These are phyloP conservation scores for Himantopus leucocephalus DNA, from an alignment of 2,113 vertebrate genomes.

Conservation along the genomic window DNA sequence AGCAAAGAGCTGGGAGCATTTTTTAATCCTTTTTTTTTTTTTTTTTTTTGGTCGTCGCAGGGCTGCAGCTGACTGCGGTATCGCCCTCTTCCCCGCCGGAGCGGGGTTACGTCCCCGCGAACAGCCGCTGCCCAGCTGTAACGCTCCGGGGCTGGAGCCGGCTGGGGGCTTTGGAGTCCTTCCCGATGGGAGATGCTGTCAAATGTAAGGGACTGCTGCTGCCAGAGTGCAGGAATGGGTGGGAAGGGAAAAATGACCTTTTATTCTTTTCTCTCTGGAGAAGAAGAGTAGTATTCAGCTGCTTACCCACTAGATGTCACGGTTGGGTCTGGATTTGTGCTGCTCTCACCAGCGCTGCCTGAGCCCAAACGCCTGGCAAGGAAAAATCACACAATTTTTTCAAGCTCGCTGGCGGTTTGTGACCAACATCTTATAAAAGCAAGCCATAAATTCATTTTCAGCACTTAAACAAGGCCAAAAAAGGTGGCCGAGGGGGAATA, in stretches of 20 bases:
- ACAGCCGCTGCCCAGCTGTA: background rate
- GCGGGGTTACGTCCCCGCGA: background rate
- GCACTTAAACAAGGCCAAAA: background rate
- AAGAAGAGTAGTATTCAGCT: background rate
- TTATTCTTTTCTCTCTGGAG: no score
- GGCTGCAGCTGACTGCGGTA: background rate
- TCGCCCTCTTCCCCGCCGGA: fast-evolving
- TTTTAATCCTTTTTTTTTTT: no score
- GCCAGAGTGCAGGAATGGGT: background rate
- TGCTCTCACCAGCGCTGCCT: background rate
- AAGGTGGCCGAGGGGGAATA: background rate
- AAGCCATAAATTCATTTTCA: background rate
- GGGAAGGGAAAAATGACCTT: background rate
- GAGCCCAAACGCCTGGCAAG: fast-evolving
- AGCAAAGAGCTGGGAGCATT: background rate
- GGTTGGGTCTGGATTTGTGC: background rate
- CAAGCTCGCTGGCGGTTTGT: background rate
- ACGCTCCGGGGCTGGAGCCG: background rate
- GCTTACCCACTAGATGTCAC: conserved; percentile 3
- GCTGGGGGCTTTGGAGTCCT: background rate
- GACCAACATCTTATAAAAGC: background rate
- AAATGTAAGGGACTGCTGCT: fast-evolving
- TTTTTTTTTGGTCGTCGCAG: fast-evolving
- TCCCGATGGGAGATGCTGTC: fast-evolving
- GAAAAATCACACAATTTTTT: fast-evolving